Evolutionary conservation across 2,888 invertebrate genomes (phyloP), one percentile per base, ranked within the genome.

Genomic region (Lasiommata megera): DNA sequence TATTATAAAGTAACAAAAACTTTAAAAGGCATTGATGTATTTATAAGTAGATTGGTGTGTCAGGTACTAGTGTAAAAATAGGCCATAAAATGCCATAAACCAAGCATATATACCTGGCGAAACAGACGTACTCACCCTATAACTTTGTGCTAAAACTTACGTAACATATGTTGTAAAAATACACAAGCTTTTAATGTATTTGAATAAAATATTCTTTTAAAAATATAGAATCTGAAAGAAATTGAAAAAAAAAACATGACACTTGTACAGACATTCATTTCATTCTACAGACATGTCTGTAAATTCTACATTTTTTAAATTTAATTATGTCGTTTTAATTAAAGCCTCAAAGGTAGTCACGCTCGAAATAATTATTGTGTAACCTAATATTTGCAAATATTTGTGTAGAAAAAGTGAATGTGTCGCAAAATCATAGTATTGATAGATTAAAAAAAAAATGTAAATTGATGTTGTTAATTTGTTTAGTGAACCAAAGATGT

Each of bases 401-500:
- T 74, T 74, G 72, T 73, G 67, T 72, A 74, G 71, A 73, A 76
- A 75, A 46, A 75, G 73, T 84, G 67, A 79, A 82, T 86, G 86
- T 87, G 82, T 82, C 80, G 79, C 78, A 78, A 77, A 60, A 67
- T 70, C 16, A 73, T 72, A 71, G 69, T 67, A 69, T 69, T 69
- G 64, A 69, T 70, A 68, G 72, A 61, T 68, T 68, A 68, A 61
- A 67, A 63, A 67, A 66, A 66, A 79, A 77, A 79, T 84, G 76
- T 81, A 82, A 87, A 84, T 87, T 82, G 82, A 58, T 54, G 60
- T 63, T 63, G 61, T 83, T 81, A 69, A 78, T 82, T 82, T 80
- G 76, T 87, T 84, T 79, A 75, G 80, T 84, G 73, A 83, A 88
- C 88, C 89, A 89, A 89, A 89, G 89, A 89, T 80, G 79, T 87